Conservation (phyloP, 2,113 vertebrate species). For the Lampris incognitus region DNA sequence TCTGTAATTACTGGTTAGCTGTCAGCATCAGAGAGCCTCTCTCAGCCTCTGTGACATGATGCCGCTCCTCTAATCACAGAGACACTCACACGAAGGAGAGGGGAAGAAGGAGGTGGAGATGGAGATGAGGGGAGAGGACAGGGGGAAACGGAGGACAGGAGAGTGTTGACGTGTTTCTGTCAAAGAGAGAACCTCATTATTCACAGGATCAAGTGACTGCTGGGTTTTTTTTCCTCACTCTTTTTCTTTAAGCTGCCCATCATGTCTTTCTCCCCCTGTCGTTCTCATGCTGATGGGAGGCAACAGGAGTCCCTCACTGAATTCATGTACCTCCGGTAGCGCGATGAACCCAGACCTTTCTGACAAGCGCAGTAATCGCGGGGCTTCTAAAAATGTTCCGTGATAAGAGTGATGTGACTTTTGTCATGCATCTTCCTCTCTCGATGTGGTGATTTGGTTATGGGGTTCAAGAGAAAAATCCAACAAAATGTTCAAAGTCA, state of each 20-base stretch:
- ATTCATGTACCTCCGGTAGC: conserved; percentile 64
- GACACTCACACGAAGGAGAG: neutral
- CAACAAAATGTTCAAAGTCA: too few relatives aligned
- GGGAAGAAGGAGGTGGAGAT: conserved; percentile 16
- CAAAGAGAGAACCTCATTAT: conserved; percentile 30
- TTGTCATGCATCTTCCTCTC: neutral
- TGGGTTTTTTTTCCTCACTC: conserved; percentile 12
- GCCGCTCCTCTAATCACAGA: neutral
- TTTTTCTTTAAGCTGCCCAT: conserved; percentile 61
- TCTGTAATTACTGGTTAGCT: conserved; percentile 85
- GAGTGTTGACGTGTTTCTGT: conserved; percentile 73
- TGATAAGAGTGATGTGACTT: conserved; percentile 36
- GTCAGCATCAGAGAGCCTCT: conserved; percentile 76
- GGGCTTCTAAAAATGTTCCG: conserved; percentile 53
- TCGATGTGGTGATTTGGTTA: neutral
- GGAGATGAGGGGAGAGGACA: conserved; percentile 29
- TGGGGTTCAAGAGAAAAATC: neutral
- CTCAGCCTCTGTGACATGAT: conserved; percentile 35
- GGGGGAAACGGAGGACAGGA: conserved; percentile 50
- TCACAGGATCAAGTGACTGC: conserved; percentile 58
- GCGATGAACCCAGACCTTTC: conserved; percentile 55
- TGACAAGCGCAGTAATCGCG: conserved; percentile 68
- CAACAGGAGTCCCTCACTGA: conserved; percentile 21
- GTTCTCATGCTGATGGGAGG: neutral
- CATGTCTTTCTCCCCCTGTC: conserved; percentile 19